phyloP scores from a whole-genome alignment of 2,888 invertebrate genomes.

The Nephrocerus scutellatus region DNA sequence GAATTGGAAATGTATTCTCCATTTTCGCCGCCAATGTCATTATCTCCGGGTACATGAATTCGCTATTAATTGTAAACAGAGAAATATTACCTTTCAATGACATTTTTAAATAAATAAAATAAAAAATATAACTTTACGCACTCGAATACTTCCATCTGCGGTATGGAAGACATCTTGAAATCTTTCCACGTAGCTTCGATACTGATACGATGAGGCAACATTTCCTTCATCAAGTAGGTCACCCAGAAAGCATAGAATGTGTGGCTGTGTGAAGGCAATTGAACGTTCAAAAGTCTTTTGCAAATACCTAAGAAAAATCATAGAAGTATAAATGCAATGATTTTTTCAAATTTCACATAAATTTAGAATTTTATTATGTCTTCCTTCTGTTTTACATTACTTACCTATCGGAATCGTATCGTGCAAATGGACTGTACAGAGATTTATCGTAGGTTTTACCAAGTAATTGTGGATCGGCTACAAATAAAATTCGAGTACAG shows the following conservation, averaged over 20 bases:
- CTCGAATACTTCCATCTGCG: too few species aligned
- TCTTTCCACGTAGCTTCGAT: conserved; percentile 65
- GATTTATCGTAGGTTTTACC: conserved; percentile 69
- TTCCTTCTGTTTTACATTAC: conserved; percentile 4
- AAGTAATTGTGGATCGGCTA: conserved; percentile 90
- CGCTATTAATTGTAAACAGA: conserved; percentile 50
- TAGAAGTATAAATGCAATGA: too few species aligned
- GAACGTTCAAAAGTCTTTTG: conserved; percentile 70
- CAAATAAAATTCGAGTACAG: conserved; percentile 61
- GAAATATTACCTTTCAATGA: conserved; percentile 20
- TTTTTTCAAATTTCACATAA: background rate
- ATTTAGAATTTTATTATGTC: background rate
- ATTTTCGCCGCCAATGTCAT: conserved; percentile 94
- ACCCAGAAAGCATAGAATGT: conserved; percentile 83
- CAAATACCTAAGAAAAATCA: conserved; percentile 58
- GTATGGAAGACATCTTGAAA: conserved; percentile 56
- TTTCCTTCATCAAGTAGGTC: conserved; percentile 95
- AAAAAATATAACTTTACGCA: background rate
- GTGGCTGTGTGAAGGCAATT: conserved; percentile 64
- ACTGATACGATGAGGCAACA: conserved; percentile 63
- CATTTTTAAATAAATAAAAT: conserved; percentile 28
- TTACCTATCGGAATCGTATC: conserved; percentile 87
- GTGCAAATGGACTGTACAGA: conserved; percentile 61
- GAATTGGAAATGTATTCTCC: conserved; percentile 58
- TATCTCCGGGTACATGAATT: conserved; percentile 90